Conservation (phyloP, 1,140 invertebrate species). For the Tenebrio molitor region DNA sequence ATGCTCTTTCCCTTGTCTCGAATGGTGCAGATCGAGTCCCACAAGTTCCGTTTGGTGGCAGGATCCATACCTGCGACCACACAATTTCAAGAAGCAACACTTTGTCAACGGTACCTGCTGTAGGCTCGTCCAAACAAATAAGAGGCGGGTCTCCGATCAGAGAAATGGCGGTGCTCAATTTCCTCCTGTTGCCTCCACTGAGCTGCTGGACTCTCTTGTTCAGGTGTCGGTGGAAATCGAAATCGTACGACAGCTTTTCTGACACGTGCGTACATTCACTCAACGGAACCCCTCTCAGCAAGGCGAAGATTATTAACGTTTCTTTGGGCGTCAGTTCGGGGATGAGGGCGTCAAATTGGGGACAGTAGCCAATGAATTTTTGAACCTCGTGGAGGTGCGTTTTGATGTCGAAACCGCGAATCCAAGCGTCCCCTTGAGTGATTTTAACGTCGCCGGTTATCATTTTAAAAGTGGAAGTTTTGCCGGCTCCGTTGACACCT, state of each 20-base stretch:
- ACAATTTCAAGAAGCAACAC: constrained; percentile 2
- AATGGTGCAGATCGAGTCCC: constrained; percentile 78
- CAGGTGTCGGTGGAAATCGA: constrained; percentile 70
- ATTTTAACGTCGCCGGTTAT: constrained; percentile 85
- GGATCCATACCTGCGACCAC: constrained; percentile 81
- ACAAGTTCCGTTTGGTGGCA: constrained; percentile 83
- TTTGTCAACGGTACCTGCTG: constrained; percentile 69
- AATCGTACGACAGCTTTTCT: constrained; percentile 65
- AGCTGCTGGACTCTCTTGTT: constrained; percentile 74
- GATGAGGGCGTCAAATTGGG: constrained; percentile 87
- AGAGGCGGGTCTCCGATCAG: constrained; percentile 91
- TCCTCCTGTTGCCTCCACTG: constrained; percentile 95
- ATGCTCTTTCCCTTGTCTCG: constrained; percentile 78
- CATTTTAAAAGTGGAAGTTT: constrained; percentile 92
- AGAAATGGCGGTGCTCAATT: constrained; percentile 94
- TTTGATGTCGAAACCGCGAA: constrained; percentile 68
- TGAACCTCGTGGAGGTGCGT: constrained; percentile 71
- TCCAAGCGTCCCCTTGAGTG: constrained; percentile 61
- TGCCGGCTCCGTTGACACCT: constrained; percentile 84
- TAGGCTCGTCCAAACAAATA: constrained; percentile 90
- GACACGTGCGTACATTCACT: constrained; percentile 64
- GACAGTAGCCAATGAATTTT: constrained; percentile 82
- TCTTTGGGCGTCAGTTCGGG: constrained; percentile 85
- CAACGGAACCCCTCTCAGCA: constrained; percentile 78
- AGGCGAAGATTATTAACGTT: constrained; percentile 80